Evolutionary conservation across 2,888 invertebrate species (phyloP), one percentile per base, ranked within the genome.

Genomic region (Nomada hirtipes): DNA sequence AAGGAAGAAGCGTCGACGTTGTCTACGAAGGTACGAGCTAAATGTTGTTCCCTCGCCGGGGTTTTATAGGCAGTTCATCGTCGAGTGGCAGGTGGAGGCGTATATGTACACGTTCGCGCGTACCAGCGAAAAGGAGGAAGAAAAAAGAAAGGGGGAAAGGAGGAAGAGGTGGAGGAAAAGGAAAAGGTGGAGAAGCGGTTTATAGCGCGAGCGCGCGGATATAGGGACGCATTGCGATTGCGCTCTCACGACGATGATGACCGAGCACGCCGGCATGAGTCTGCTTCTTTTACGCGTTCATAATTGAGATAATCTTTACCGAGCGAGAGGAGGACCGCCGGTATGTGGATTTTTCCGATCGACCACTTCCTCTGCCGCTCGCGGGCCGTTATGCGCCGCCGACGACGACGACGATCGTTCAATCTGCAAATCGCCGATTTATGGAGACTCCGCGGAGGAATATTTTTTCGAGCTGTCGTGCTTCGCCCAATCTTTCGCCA

Each of bases 281-380:
- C 86, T 89, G 91, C 91, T 91, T 90, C 90, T 92, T 92, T 92
- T 91, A 91, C 90, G 90, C 91, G 90, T 90, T 92, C 88, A 91
- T 92, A 91, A 92, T 92, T 92, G 91, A 92, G 91, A 91, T 92
- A 92, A 92, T 92, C 89, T 92, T 91, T 88, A 87, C 82, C 82
- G 79, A 73, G 76, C 79, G 81, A 83, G 87, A 83, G 84, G 84
- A 83, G 89, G 85, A 85, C 88, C 82, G 88, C 65, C 84, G 92
- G 91, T 90, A 91, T 90, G 90, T 89, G 87, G 87, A 92, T 91
- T 92, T 91, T 92, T 92, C 86, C 89, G 84, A 91, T 90, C 84
- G 86, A 73, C 85, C 81, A 86, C 86, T 91, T 90, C 89, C 89
- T 90, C 87, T 79, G 26, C 83, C 85, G 79, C 63, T 82, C 83